A percentile compares a stretch with the other conserved stretches of the same genome.
Conservation (phyloP, 2,888 invertebrate species). For the Apamea monoglypha region DNA sequence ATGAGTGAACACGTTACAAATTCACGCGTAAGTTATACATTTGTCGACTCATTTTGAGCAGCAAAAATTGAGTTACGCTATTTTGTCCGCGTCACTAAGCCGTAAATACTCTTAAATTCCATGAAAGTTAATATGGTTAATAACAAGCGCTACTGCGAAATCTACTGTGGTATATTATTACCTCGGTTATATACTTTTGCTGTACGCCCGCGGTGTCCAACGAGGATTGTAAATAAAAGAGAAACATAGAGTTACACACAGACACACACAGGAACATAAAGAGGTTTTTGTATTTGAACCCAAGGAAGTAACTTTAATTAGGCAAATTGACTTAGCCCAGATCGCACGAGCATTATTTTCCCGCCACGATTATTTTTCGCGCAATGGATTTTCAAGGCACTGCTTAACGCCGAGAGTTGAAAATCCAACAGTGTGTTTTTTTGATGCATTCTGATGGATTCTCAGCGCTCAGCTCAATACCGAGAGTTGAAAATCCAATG, state of each 20-base stretch:
- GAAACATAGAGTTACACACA: constrained; percentile 74
- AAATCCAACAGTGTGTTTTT: no score
- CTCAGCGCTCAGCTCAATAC: no score
- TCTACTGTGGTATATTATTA: constrained; percentile 90
- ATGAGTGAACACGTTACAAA: not conserved
- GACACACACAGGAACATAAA: constrained; percentile 54
- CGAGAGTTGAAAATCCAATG: no score
- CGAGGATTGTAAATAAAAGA: constrained; percentile 80
- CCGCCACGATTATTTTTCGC: no score
- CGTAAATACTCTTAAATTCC: constrained; percentile 14
- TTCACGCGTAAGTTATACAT: not conserved
- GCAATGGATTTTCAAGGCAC: no score
- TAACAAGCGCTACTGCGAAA: constrained; percentile 23
- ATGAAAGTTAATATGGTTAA: not conserved
- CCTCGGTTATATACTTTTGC: constrained; percentile 97
- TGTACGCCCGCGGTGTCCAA: constrained; percentile 82
- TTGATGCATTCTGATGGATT: no score
- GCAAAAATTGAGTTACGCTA: not conserved
- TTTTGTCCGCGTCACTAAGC: not conserved
- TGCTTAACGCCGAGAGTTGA: no score
- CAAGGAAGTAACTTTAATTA: not conserved
- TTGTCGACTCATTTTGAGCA: not conserved
- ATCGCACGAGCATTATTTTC: no score
- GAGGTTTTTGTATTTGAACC: constrained; percentile 22
- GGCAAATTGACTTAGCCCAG: no score